Base-by-base conservation (phyloP, 2,888 invertebrate species). In the Mellilla xanthometata region DNA sequence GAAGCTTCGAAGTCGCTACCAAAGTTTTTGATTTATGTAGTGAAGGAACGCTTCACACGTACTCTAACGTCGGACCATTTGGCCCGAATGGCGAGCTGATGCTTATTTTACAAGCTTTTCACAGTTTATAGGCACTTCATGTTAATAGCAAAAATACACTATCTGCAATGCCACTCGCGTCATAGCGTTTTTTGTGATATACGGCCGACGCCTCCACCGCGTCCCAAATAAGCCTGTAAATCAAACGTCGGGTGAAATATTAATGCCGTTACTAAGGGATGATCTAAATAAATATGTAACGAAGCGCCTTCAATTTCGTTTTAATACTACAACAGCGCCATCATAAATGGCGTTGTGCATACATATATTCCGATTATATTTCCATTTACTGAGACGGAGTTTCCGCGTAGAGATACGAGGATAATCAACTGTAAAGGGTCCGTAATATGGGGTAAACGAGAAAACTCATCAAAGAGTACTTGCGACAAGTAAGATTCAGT, bases 1-100 rank as follows among this genome's bases (percentile, higher is more conserved):
- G 58, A 68, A 68, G 59, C 64, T 63, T 62, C 58, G 51, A 50
- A 75, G 59, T 66, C 64, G 60, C 60, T 73, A 68, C 58, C 62
- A 39, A 78, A 79, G 65, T 80, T 79, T 74, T 65, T 77, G 78
- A 81, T 81, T 66, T 67, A 68, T 64, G 41, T 38, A 58, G 45
- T 58, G 52, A 39, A 50, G 58, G 58, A 60, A 52, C 58, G 58
- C 58, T 67, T 59, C 56, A 66, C 72, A 67, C 72, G 65, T 64
- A 58, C 59, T 57, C 65, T 70, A 59, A 59, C 58, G 54, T 65
- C 58, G 59, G 59, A 62, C 65, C 72, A 68, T 70, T 73, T 70
- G 70, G 60, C 55, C 57, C 58, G 57, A 72, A 72, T 63, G 63
- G 68, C 56, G 49, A 68, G 66, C 68, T 72, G 72, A 75, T 72